Evolutionary conservation across 2,888 invertebrate species (phyloP), one percentile per base, ranked within the genome.

Genomic region (Ecdyonurus torrentis): DNA sequence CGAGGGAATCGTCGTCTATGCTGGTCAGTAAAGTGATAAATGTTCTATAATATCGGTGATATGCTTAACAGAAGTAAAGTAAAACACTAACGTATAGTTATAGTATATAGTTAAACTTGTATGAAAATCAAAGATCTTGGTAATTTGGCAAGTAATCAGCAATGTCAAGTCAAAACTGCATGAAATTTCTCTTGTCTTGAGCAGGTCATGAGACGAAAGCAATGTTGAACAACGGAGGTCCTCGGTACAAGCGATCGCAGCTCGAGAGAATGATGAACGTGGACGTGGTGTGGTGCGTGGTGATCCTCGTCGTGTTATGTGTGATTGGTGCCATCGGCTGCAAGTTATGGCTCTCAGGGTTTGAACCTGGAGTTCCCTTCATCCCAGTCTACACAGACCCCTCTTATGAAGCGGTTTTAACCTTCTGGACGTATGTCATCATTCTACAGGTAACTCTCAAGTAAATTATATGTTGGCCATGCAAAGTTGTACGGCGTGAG

Each of bases 1-100:
- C 53, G 97, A 97, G 74, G 98, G 97, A 64, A 88, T 98, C 72
- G 94, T 97, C 60, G 89, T 98, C 62, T 98, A 98, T 79, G 94
- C 93, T 67, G 89, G 85, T 83, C 73, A 72, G 70, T n/a, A n/a
- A n/a, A n/a, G n/a, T n/a, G n/a, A n/a, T n/a, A n/a, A n/a, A n/a
- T n/a, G n/a, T n/a, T n/a, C n/a, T n/a, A n/a, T n/a, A n/a, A n/a
- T n/a, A n/a, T n/a, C n/a, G n/a, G n/a, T n/a, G n/a, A n/a, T n/a
- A n/a, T n/a, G n/a, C n/a, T n/a, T n/a, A n/a, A n/a, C n/a, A n/a
- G n/a, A n/a, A n/a, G n/a, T n/a, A n/a, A n/a, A n/a, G n/a, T n/a
- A n/a, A n/a, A n/a, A n/a, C n/a, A n/a, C n/a, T n/a, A n/a, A n/a
- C n/a, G n/a, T n/a, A n/a, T n/a, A n/a, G n/a, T n/a, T n/a, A n/a